Base-by-base conservation (phyloP, 2,888 invertebrate species). In the Pammene fasciana region DNA sequence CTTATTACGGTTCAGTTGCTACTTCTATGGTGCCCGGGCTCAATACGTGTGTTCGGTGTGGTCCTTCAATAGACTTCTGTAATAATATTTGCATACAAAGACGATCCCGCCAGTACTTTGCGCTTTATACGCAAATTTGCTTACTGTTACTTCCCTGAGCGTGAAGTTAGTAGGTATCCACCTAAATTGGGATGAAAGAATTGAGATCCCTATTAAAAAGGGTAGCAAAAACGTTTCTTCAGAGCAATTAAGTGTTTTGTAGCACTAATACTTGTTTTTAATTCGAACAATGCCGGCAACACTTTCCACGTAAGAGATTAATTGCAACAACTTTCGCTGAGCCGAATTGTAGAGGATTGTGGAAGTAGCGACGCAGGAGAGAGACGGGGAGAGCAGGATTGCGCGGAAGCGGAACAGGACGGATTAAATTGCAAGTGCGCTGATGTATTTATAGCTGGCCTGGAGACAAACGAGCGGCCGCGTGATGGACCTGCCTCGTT, bases 401-500 rank as follows among this genome's bases (percentile, higher is more conserved):
- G 79, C 85, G 86, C 83, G 84, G 81, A 78, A 88, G 83, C 86
- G 86, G 85, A 89, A 87, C 88, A 86, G 86, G 86, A 87, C 84
- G 88, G 91, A 92, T 92, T 92, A 91, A 92, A 92, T 90, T 89
- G 90, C 90, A 88, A 90, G 90, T 88, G 87, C 91, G 90, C 86
- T 92, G 92, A 92, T 90, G 90, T 92, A 92, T 92, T 92, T 92
- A 92, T 91, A 90, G 92, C 90, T 82, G 84, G 86, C 81, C 85
- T 84, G 84, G 90, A 91, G 92, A 92, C 92, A 92, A 92, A 91
- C 90, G 92, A 88, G 88, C 90, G 86, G 76, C 80, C 87, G 82
- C 83, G 90, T 92, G 92, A 92, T 92, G 92, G 92, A 92, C 90
- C 89, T 84, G 86, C 86, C 92, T 92, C 92, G 92, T 92, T 92